Conservation (phyloP, 1,140 invertebrate species). For the Bombus pyrosoma region DNA sequence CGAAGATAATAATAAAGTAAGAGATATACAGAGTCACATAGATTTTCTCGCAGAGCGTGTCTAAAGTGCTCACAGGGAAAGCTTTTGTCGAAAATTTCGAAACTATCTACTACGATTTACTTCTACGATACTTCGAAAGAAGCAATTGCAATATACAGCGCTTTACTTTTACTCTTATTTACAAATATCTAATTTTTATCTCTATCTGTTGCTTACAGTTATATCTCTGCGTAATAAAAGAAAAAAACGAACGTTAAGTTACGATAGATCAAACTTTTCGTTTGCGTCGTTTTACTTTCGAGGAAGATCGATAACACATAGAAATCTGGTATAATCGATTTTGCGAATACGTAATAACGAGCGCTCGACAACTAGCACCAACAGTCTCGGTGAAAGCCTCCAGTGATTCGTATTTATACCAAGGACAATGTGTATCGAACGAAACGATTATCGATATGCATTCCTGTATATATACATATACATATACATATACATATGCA, state of each 20-base stretch:
- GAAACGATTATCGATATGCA: neutral
- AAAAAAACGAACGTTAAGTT: no score
- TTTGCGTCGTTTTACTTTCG: neutral
- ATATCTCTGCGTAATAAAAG: no score
- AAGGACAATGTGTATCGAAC: neutral
- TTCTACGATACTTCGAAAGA: neutral
- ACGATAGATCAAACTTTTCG: neutral
- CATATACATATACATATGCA: slow-evolving; percentile 3
- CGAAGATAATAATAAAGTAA: neutral
- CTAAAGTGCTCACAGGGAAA: no score
- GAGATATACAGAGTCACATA: neutral
- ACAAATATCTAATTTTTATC: neutral
- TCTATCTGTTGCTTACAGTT: no score
- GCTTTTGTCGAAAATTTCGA: neutral
- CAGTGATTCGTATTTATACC: slow-evolving; percentile 8
- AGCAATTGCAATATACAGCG: no score
- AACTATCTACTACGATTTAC: neutral
- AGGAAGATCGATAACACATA: neutral
- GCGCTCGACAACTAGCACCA: slow-evolving; percentile 31
- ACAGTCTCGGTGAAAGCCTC: slow-evolving; percentile 3
- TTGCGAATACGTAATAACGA: neutral
- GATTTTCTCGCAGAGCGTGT: neutral
- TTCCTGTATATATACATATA: slow-evolving; percentile 36
- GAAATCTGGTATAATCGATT: neutral
- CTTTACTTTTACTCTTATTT: neutral